phyloP scores from a whole-genome alignment of 2,113 vertebrate species.

The Gnathonemus longibarbis region DNA sequence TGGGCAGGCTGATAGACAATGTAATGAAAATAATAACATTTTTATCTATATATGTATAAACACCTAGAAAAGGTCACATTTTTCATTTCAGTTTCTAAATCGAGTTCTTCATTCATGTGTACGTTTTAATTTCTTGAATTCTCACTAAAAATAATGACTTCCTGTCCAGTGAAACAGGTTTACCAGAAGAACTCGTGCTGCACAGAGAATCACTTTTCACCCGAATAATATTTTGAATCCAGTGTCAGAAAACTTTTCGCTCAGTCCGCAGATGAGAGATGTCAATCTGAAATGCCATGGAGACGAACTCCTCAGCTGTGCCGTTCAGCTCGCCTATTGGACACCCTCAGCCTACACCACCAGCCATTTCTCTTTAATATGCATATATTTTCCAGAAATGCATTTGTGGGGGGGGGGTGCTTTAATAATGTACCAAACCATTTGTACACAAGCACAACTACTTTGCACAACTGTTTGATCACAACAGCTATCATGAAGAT shows the following conservation, averaged over 20 bases:
- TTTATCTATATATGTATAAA: not conserved
- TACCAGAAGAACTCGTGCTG: not conserved
- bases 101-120: not conserved
- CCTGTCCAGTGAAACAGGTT: not conserved
- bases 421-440: not conserved
- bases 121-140: not conserved
- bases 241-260: slow-evolving; percentile 64
- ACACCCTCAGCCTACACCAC: not conserved
- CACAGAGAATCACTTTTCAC: slow-evolving; percentile 55
- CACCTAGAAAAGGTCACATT: not conserved
- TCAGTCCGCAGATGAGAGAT: slow-evolving; percentile 51
- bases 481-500: not conserved
- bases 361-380: not conserved
- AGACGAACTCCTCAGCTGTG: slow-evolving; percentile 22
- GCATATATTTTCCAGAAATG: not conserved
- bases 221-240: slow-evolving; percentile 62
- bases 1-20: not conserved
- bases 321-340: slow-evolving; percentile 20
- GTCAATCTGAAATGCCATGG: slow-evolving; percentile 23
- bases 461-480: not conserved
- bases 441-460: not conserved
- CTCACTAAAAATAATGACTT: not conserved
- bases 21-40: not conserved
- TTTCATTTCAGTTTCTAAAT: not conserved
- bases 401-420: not conserved